Evolutionary conservation across 2,797 vertebrate genomes (phyloP), one percentile per base, ranked within the genome.

Genomic region (Mycteria americana): DNA sequence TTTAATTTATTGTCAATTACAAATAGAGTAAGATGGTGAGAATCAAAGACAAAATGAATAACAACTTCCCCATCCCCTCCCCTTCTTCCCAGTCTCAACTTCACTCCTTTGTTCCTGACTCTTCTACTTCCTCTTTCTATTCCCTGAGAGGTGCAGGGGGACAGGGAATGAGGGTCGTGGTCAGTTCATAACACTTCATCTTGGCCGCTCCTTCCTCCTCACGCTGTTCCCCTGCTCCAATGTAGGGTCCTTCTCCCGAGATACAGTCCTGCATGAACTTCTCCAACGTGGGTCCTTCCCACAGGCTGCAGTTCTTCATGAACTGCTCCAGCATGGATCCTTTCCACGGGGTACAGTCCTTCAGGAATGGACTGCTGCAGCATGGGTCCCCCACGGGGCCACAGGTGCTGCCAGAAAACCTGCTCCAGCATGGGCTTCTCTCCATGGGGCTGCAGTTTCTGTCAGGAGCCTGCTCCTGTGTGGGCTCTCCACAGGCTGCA

Each of bases 341-440:
- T 39, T 60, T 62, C 56, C 12, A 15, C 2, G 6, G 19, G 12
- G 7, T 60, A 21, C 15, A 51, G 37, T 60, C 16, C 24, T 70
- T 70, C 79, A 70, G 54, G 65, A 60, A 23, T 4, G 25, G 25
- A 35, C 25, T 43, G 15, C 16, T 54, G 12, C 65, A 70, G 10
- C 1, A 0, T 50, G 30, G 7, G 15, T 28, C 7, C 17, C 16
- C 48, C 46, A 43, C 0, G 6, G 13, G 31, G 15, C 5, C 11
- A 33, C 23, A 30, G 15, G 7, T 50, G 30, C 18, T 82, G 24
- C 30, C 65, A 60, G 30, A n/a, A 59, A 60, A 60, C 45, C 24
- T 50, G 30, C 15, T 82, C 28, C 11, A 5, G 11, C 8, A 5
- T 30, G 19, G 41, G 21, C 18, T 77, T 18, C 9, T n/a, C 19